These are phyloP conservation scores for Neopelma chrysocephalum DNA, from an alignment of 2,797 vertebrate species.

Conservation along the genomic window DNA sequence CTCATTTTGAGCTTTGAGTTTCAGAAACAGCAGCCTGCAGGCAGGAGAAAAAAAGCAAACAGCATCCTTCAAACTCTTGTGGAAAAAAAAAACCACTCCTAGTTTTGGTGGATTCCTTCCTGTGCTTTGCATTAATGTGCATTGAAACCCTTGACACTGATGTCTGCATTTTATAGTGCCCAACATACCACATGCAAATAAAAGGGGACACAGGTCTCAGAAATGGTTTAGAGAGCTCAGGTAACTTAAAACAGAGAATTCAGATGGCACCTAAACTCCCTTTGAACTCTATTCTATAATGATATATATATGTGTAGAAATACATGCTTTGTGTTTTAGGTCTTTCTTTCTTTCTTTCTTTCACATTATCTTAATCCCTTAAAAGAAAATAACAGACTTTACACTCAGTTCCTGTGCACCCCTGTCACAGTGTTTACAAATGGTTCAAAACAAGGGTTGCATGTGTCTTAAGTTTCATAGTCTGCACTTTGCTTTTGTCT, in stretches of 20 bases:
- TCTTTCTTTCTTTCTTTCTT: neutral
- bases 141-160: fast-evolving
- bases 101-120: neutral
- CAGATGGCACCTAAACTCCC: neutral
- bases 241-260: neutral
- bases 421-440: neutral
- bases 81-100: neutral
- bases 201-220: neutral
- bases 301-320: neutral
- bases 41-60: neutral
- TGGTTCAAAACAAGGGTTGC: neutral
- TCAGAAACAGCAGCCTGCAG: slow-evolving; percentile 89
- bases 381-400: neutral
- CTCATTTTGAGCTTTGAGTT: slow-evolving; percentile 86
- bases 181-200: neutral
- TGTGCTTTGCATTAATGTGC: neutral
- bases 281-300: neutral
- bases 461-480: neutral
- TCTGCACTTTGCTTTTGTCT: neutral
- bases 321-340: neutral
- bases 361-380: neutral
- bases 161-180: neutral
- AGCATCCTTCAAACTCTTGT: neutral
- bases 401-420: neutral
- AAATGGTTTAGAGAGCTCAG: neutral